Evolutionary conservation across 2,113 vertebrate species (phyloP).

Genomic region (Cacatua alba): DNA sequence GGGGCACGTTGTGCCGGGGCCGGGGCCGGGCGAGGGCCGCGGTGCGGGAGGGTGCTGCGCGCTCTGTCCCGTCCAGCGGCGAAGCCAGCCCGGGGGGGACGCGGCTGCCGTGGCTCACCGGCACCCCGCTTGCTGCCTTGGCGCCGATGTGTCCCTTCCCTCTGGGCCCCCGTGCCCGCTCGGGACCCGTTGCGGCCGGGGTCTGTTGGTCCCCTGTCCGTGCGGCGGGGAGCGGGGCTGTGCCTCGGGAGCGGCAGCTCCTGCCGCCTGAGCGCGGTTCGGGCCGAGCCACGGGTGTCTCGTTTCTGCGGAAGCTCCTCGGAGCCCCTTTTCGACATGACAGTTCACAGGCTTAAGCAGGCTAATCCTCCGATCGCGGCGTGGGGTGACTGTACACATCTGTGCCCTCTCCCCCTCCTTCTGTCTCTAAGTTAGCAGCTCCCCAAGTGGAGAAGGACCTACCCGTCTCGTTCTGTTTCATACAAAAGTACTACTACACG

Average conservation of each 20-base stretch:
- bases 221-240: neutral
- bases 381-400: fast-evolving
- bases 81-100: neutral
- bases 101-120: neutral
- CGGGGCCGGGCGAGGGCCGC: neutral
- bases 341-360: neutral
- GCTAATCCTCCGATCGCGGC: neutral
- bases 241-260: neutral
- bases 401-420: neutral
- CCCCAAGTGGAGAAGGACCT: neutral
- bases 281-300: neutral
- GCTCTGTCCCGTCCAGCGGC: too few species aligned
- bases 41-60: too few species aligned
- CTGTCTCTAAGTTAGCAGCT: neutral
- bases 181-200: too few species aligned
- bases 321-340: neutral
- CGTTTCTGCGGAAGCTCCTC: fast-evolving
- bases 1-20: too few species aligned
- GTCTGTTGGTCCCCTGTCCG: neutral
- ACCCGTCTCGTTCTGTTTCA: fast-evolving
- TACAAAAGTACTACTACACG: fast-evolving
- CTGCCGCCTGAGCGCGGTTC: neutral
- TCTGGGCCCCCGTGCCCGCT: too few species aligned
- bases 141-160: too few species aligned
- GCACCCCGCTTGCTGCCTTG: neutral